These are phyloP conservation scores for Lanius ludovicianus DNA, from an alignment of 2,113 vertebrate species.

Conservation along the genomic window DNA sequence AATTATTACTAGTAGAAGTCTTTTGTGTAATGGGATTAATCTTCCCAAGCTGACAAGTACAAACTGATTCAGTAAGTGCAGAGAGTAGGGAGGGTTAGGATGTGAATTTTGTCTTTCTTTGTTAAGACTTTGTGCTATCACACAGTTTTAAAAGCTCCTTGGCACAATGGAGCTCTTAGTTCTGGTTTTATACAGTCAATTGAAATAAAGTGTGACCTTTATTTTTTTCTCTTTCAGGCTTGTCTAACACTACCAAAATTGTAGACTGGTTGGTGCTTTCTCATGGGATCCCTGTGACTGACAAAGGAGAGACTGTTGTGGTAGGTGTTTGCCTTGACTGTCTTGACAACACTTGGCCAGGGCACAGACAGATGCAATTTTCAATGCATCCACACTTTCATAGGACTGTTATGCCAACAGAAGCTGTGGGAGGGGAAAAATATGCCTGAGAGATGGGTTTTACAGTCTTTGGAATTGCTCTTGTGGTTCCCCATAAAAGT, in stretches of 20 bases:
- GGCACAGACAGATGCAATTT: background rate
- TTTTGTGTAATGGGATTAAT: background rate
- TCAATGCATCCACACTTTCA: background rate
- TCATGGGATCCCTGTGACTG: constrained; percentile 21
- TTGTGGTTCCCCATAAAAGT: background rate
- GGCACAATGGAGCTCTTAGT: background rate
- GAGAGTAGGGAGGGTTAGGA: background rate
- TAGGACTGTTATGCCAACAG: background rate
- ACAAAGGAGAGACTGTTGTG: constrained; percentile 48
- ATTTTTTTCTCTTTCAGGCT: constrained; percentile 7
- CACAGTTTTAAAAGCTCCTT: background rate
- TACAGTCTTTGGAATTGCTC: background rate
- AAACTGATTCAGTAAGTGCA: background rate
- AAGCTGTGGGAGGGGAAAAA: background rate
- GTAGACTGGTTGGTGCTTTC: constrained; percentile 18
- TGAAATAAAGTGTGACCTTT: background rate
- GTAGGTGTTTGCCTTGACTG: constrained; percentile 22
- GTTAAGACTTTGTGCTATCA: background rate
- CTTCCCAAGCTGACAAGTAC: background rate
- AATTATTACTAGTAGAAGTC: background rate
- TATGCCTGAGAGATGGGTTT: background rate
- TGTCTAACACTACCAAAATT: background rate
- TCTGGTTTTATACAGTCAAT: background rate
- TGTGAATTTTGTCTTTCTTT: background rate
- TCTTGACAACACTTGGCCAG: background rate